Evolutionary conservation across 2,888 invertebrate genomes (phyloP).

Genomic region (Tinea trinotella): DNA sequence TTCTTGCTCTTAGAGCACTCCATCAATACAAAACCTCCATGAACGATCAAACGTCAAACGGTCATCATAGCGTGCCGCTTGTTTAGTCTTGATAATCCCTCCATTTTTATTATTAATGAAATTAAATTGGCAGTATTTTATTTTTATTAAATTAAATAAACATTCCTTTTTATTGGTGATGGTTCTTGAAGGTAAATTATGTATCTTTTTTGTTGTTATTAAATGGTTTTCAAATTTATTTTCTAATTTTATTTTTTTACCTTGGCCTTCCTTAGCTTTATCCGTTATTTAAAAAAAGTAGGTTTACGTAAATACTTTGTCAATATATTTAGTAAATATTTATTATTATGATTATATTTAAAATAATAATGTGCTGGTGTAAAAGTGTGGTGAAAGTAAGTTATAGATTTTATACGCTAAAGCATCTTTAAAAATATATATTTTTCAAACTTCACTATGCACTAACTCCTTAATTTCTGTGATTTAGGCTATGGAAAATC

Average conservation of each 20-base stretch:
- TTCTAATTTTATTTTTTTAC: constrained; percentile 43
- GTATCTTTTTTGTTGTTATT: constrained; percentile 32
- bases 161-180: constrained; percentile 24
- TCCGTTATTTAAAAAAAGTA: not conserved
- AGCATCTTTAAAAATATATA: too few species aligned
- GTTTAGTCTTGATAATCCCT: too few species aligned
- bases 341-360: not conserved
- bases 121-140: too few species aligned
- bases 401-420: too few species aligned
- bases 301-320: not conserved
- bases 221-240: constrained; percentile 43
- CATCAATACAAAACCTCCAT: too few species aligned
- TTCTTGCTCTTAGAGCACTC: too few species aligned
- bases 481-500: constrained; percentile 58
- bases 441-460: constrained; percentile 33
- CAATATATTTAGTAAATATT: not conserved
- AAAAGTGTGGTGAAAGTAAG: too few species aligned
- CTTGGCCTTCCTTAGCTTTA: not conserved
- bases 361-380: not conserved
- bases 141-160: not conserved
- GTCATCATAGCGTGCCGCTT: too few species aligned
- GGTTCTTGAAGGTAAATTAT: constrained; percentile 18
- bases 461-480: constrained; percentile 66
- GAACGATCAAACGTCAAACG: too few species aligned
- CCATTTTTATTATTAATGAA: too few species aligned